phyloP scores from a whole-genome alignment of 2,888 invertebrate species.

The Dysmachus trigonus region DNA sequence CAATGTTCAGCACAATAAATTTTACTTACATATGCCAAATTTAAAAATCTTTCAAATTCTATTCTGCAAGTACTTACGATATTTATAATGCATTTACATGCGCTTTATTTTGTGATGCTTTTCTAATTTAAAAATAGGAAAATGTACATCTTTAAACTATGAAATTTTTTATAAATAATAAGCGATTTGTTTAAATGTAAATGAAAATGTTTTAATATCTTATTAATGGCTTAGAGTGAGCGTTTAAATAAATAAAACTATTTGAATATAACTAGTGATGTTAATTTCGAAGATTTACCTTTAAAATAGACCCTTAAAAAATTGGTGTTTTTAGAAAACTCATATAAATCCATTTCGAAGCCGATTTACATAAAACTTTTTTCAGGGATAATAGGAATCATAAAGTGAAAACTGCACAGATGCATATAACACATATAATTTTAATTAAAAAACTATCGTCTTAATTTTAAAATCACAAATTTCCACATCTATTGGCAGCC shows the following conservation, averaged over 20 bases:
- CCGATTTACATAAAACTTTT: not conserved
- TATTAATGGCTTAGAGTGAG: no score
- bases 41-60: not conserved
- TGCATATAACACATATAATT: not conserved
- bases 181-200: no score
- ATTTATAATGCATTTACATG: no score
- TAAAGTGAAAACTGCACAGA: not conserved
- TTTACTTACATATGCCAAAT: not conserved
- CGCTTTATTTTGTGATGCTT: no score
- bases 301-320: not conserved
- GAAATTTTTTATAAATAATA: no score
- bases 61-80: no score
- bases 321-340: no score
- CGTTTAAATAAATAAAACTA: not conserved
- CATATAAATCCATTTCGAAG: not conserved
- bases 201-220: no score
- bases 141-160: no score
- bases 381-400: no score
- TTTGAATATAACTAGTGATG: not conserved
- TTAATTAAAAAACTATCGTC: not conserved
- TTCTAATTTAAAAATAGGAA: no score
- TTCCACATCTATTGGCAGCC: constrained; percentile 78
- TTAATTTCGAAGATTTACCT: not conserved
- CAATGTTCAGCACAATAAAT: constrained; percentile 55
- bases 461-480: not conserved